Conservation (phyloP, 2,113 vertebrate species). For the Odocoileus hemionus region DNA sequence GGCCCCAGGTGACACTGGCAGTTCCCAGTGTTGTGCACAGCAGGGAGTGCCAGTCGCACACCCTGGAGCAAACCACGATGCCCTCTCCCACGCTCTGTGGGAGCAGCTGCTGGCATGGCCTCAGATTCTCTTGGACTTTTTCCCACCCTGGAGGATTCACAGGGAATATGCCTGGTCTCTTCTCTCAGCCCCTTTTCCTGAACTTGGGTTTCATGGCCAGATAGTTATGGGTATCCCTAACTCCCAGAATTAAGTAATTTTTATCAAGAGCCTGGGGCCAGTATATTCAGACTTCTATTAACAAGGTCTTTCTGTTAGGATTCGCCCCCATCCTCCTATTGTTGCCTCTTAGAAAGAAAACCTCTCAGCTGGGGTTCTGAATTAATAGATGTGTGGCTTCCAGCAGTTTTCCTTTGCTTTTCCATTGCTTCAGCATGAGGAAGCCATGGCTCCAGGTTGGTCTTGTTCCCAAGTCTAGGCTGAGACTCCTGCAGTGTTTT, state of each 20-base stretch:
- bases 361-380: neutral
- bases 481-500: neutral
- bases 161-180: neutral
- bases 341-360: neutral
- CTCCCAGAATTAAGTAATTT: neutral
- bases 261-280: neutral
- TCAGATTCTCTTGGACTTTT: neutral
- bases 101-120: neutral
- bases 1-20: neutral
- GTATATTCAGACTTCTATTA: neutral
- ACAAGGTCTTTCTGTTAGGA: neutral
- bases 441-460: neutral
- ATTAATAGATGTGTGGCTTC: neutral
- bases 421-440: neutral
- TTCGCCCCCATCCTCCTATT: neutral
- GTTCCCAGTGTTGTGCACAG: neutral
- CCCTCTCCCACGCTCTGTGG: fast-evolving
- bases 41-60: neutral
- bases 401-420: neutral
- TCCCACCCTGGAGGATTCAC: neutral
- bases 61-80: neutral
- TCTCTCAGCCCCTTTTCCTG: neutral
- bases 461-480: neutral
- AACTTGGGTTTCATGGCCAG: neutral
- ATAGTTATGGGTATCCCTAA: neutral